Evolutionary conservation across 2,797 vertebrate genomes (phyloP).

Genomic region (Nyctibius grandis): DNA sequence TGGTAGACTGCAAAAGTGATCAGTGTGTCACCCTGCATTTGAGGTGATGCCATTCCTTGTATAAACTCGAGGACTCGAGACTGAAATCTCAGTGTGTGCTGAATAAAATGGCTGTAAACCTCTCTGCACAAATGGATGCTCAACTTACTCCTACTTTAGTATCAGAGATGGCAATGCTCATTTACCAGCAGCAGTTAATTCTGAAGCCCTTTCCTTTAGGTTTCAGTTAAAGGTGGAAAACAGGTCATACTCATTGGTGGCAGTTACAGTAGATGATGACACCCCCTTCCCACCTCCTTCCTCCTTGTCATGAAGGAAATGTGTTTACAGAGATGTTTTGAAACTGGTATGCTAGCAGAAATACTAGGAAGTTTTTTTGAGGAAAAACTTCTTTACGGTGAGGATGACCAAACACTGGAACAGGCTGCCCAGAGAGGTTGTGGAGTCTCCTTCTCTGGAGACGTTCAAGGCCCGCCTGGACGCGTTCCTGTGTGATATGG

Average conservation of each 20-base stretch:
- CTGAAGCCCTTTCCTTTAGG: background rate
- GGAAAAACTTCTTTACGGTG: too few species aligned
- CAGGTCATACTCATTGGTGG: background rate
- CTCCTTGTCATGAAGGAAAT: too few species aligned
- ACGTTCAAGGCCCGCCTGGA: too few species aligned
- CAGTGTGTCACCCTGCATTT: background rate
- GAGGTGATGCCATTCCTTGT: background rate
- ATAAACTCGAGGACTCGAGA: background rate
- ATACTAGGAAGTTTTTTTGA: too few species aligned
- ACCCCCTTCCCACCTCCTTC: background rate
- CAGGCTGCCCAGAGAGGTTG: too few species aligned
- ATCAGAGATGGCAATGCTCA: background rate
- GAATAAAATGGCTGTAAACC: background rate
- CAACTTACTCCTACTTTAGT: background rate
- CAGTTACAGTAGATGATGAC: background rate
- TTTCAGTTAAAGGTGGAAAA: background rate
- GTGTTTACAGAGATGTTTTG: too few species aligned
- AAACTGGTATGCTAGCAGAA: too few species aligned
- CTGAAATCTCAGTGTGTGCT: background rate
- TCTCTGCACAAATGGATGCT: background rate
- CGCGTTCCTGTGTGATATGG: too few species aligned
- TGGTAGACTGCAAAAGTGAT: background rate
- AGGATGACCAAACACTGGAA: too few species aligned
- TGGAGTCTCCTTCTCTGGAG: too few species aligned
- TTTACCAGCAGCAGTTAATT: background rate